Evolutionary conservation across 1,140 invertebrate species (phyloP).

Genomic region (Condylostylus longicornis): DNA sequence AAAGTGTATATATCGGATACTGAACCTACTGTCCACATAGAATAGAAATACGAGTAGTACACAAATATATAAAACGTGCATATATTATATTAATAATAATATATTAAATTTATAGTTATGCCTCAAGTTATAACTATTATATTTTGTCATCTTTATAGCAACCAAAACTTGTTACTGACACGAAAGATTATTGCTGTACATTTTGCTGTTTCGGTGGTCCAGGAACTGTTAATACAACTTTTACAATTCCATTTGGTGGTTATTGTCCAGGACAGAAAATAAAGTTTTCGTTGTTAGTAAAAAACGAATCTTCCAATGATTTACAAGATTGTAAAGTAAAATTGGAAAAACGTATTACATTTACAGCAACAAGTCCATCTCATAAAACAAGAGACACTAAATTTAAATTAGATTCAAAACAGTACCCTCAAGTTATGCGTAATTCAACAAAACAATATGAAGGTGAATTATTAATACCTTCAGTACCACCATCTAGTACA

Average conservation of each 20-base stretch:
- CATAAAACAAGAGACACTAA: slow-evolving; percentile 11
- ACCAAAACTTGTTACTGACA: background rate
- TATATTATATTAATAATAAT: no score
- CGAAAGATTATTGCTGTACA: slow-evolving; percentile 22
- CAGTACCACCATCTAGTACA: background rate
- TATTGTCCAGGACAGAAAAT: slow-evolving; percentile 23
- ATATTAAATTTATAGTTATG: no score
- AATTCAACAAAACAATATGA: background rate
- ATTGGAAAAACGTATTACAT: slow-evolving; percentile 13
- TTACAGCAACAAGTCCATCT: slow-evolving; percentile 12
- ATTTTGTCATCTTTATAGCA: background rate
- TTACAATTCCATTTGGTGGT: slow-evolving; percentile 22
- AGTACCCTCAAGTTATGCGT: no score
- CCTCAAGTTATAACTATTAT: background rate
- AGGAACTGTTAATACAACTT: slow-evolving; percentile 15
- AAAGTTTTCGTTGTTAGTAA: slow-evolving; percentile 13
- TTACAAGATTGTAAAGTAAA: slow-evolving; percentile 10
- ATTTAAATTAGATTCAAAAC: no score
- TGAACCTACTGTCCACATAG: no score
- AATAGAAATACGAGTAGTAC: no score
- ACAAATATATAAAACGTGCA: no score
- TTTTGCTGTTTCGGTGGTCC: slow-evolving; percentile 22
- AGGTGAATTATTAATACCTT: background rate
- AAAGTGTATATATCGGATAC: no score
- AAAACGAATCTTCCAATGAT: slow-evolving; percentile 21